phyloP scores from a whole-genome alignment of 2,797 vertebrate species.

The Falco peregrinus region DNA sequence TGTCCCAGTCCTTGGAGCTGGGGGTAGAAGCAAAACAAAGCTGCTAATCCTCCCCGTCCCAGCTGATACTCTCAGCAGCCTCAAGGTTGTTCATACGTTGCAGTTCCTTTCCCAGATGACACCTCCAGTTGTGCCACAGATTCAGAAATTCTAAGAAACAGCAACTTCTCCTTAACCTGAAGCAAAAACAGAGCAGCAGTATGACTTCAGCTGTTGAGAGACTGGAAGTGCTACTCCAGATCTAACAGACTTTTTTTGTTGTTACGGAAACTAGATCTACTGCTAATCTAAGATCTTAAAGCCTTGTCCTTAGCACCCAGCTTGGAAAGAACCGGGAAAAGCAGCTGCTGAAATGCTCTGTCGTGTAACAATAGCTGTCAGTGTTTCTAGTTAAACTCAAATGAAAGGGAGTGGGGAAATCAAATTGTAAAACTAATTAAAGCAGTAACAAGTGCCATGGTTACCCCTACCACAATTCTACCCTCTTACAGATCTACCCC shows the following conservation, averaged over 20 bases:
- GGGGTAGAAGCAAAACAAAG: neutral
- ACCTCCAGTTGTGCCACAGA: neutral
- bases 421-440: too few relatives aligned
- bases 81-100: neutral
- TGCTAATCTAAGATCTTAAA: conserved; percentile 3
- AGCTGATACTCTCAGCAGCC: neutral
- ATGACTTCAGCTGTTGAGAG: neutral
- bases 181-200: conserved; percentile 6
- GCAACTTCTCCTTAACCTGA: conserved; percentile 21
- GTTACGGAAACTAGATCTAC: conserved; percentile 54
- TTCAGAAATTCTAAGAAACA: neutral
- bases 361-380: neutral
- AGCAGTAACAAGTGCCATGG: neutral
- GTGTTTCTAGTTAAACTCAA: neutral
- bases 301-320: neutral
- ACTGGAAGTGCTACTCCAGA: neutral
- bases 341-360: neutral
- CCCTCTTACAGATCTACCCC: neutral
- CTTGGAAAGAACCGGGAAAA: neutral
- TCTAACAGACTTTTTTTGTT: neutral
- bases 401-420: neutral
- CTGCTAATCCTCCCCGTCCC: neutral
- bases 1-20: neutral
- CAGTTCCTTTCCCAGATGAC: neutral
- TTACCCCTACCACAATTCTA: neutral